Evolutionary conservation across 2,888 invertebrate genomes (phyloP).

Genomic region (Phoenoteleia sp.): DNA sequence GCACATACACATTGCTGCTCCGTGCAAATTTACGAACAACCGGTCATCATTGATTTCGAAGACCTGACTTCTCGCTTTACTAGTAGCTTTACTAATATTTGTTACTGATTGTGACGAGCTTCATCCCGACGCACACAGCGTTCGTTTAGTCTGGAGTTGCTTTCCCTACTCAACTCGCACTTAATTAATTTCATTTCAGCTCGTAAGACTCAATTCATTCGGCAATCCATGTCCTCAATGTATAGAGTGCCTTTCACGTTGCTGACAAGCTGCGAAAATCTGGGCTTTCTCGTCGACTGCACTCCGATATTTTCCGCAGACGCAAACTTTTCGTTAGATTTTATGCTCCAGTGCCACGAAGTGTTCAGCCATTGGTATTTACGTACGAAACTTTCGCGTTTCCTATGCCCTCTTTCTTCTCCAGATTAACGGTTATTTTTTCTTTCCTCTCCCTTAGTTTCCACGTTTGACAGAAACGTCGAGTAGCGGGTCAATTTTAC

Average conservation of each 20-base stretch:
- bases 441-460: too few relatives aligned
- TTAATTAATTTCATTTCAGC: slow-evolving; percentile 28
- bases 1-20: too few relatives aligned
- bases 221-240: not conserved
- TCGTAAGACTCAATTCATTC: not conserved
- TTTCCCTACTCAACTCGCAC: not conserved
- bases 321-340: slow-evolving; percentile 14
- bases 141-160: slow-evolving; percentile 1
- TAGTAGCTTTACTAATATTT: too few relatives aligned
- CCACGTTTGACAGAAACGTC: too few relatives aligned
- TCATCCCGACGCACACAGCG: too few relatives aligned
- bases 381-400: not conserved
- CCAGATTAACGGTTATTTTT: too few relatives aligned
- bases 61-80: too few relatives aligned
- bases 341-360: slow-evolving; percentile 5
- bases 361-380: not conserved
- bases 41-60: too few relatives aligned
- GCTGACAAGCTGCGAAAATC: slow-evolving; percentile 3
- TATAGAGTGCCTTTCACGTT: not conserved
- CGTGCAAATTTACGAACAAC: too few relatives aligned
- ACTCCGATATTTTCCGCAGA: slow-evolving; percentile 18
- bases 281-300: not conserved
- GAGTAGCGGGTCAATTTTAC: too few relatives aligned
- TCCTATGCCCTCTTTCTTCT: not conserved
- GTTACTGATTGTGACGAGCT: too few relatives aligned